These are phyloP conservation scores for Actinemys pallida DNA, from an alignment of 2,113 vertebrate genomes.

Conservation along the genomic window DNA sequence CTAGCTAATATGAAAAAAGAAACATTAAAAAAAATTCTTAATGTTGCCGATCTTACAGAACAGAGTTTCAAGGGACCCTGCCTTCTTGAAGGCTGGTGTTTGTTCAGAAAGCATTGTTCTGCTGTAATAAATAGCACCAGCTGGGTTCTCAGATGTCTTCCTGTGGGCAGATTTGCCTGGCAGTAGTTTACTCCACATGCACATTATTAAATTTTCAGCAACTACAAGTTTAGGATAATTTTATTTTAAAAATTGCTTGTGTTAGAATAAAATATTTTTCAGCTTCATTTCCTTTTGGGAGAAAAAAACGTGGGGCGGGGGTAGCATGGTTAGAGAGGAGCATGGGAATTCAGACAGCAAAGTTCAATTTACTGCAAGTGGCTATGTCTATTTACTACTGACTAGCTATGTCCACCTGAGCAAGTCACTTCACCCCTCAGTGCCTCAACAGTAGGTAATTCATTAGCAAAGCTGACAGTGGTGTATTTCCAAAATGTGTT, in stretches of 20 bases:
- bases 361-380: background rate
- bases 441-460: background rate
- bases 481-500: background rate
- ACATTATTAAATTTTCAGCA: conserved; percentile 19
- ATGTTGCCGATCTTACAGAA: background rate
- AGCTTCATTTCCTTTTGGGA: accelerated
- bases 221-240: background rate
- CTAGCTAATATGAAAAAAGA: conserved; percentile 28
- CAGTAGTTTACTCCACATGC: background rate
- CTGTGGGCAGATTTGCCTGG: background rate
- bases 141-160: background rate
- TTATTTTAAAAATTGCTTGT: background rate
- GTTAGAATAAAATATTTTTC: background rate
- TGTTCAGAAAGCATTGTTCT: background rate
- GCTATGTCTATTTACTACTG: no score
- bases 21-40: conserved; percentile 27
- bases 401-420: background rate
- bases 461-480: background rate
- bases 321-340: background rate
- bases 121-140: background rate
- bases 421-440: background rate
- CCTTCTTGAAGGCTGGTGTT: background rate
- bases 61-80: conserved; percentile 2
- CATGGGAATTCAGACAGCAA: background rate
- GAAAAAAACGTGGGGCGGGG: background rate